These are phyloP conservation scores for Brenthis daphne DNA, from an alignment of 2,888 invertebrate species.

Conservation along the genomic window DNA sequence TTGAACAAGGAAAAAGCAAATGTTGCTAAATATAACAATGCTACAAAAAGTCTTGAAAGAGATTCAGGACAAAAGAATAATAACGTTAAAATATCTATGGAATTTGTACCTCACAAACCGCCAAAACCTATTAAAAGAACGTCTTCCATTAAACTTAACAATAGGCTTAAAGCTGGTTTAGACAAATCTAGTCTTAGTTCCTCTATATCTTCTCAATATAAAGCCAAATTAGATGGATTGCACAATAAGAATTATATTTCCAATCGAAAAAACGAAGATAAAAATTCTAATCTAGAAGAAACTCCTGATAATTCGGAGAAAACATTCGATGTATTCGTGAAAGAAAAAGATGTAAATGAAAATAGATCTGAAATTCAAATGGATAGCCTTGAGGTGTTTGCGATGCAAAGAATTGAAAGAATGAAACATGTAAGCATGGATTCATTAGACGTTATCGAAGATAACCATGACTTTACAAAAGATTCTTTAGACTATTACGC, in stretches of 20 bases:
- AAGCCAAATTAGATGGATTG: constrained; percentile 76
- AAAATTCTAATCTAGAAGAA: constrained; percentile 68
- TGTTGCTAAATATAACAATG: constrained; percentile 66
- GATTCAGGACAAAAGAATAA: constrained; percentile 71
- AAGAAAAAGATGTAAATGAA: constrained; percentile 83
- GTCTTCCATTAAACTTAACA: constrained; percentile 83
- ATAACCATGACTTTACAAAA: constrained; percentile 69
- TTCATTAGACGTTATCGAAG: constrained; percentile 75
- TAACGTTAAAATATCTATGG: constrained; percentile 75
- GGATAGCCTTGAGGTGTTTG: constrained; percentile 83
- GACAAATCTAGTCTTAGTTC: constrained; percentile 71
- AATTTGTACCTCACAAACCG: constrained; percentile 87
- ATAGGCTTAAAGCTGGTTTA: constrained; percentile 72
- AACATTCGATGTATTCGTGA: constrained; percentile 83
- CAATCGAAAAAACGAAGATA: constrained; percentile 63
- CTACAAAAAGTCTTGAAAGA: constrained; percentile 76
- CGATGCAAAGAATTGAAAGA: constrained; percentile 70
- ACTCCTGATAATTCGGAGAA: constrained; percentile 72
- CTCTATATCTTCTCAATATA: constrained; percentile 76
- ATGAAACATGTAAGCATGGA: constrained; percentile 77
- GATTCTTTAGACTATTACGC: constrained; percentile 78
- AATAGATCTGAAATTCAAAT: constrained; percentile 84
- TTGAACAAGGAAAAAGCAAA: constrained; percentile 74
- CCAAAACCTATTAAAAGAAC: constrained; percentile 87
- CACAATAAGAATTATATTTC: constrained; percentile 71